phyloP scores from a whole-genome alignment of 1,140 invertebrate species.

The Augochlora pura region DNA sequence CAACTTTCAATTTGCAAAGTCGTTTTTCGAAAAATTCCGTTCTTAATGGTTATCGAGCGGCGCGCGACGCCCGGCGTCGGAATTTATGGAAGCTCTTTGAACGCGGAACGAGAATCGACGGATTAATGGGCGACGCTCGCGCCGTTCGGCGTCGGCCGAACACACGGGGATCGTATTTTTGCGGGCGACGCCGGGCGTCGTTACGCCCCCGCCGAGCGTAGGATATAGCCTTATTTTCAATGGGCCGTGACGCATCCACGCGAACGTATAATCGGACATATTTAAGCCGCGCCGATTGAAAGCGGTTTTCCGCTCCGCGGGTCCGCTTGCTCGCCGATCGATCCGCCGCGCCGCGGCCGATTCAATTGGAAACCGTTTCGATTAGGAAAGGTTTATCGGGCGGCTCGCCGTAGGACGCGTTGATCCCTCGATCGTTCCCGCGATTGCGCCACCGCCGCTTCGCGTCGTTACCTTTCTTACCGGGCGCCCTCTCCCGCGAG shows the following conservation, averaged over 20 bases:
- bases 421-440: not conserved
- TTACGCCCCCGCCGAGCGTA: not conserved
- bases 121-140: conserved; percentile 25
- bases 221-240: too few species aligned
- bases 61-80: not conserved
- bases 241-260: not conserved
- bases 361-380: not conserved
- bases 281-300: too few species aligned
- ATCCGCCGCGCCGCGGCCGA: too few species aligned
- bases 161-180: conserved; percentile 1
- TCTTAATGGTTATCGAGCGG: not conserved
- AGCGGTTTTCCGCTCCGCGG: too few species aligned
- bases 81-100: conserved; percentile 9
- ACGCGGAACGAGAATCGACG: conserved; percentile 22
- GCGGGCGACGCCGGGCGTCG: too few species aligned
- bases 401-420: not conserved
- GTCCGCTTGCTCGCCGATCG: not conserved
- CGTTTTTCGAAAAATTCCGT: too few species aligned
- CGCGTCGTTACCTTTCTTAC: conserved; percentile 5
- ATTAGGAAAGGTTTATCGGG: not conserved
- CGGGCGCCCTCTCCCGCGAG: not conserved
- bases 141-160: not conserved
- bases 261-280: too few species aligned
- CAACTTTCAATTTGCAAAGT: too few species aligned
- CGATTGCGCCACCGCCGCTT: not conserved